A percentile compares a stretch with the other conserved stretches of the same genome.
These are phyloP conservation scores for Acromyrmex heyeri DNA, from an alignment of 1,140 invertebrate species.

Conservation along the genomic window DNA sequence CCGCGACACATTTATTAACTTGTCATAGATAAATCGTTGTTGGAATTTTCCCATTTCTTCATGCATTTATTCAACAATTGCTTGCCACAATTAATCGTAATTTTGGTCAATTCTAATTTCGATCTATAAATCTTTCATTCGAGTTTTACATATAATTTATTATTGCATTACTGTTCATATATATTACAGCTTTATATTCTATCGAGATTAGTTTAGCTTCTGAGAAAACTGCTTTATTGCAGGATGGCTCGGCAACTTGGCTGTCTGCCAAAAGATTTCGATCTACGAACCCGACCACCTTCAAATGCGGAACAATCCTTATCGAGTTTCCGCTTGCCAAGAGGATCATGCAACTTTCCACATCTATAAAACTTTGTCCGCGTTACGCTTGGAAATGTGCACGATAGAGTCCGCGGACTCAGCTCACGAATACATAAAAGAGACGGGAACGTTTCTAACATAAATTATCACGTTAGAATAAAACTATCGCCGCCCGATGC, in stretches of 20 bases:
- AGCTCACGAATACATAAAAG: slow-evolving; percentile 3
- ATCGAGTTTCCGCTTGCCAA: slow-evolving; percentile 54
- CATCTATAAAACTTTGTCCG: slow-evolving; percentile 37
- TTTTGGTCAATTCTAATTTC: not conserved
- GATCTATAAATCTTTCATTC: not conserved
- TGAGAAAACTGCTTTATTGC: slow-evolving; percentile 22
- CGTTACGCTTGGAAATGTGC: slow-evolving; percentile 42
- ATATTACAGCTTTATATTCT: not conserved
- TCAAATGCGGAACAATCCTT: slow-evolving; percentile 53
- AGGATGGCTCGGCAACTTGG: slow-evolving; percentile 36
- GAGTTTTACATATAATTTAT: not conserved
- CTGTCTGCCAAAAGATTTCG: slow-evolving; percentile 30
- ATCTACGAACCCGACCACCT: slow-evolving; percentile 40
- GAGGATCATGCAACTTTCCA: slow-evolving; percentile 33
- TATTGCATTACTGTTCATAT: not conserved
- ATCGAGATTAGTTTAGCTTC: slow-evolving; percentile 16
- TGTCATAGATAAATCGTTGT: not conserved
- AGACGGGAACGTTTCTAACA: slow-evolving; percentile 37
- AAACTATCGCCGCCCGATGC: slow-evolving; percentile 4
- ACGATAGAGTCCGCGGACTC: not conserved
- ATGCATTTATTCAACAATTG: not conserved
- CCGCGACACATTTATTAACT: not conserved
- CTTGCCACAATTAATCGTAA: not conserved
- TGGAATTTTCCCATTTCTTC: not conserved
- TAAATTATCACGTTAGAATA: slow-evolving; percentile 52